Evolutionary conservation across 1,140 invertebrate genomes (phyloP).

Genomic region (Leptonema lineaticorne): DNA sequence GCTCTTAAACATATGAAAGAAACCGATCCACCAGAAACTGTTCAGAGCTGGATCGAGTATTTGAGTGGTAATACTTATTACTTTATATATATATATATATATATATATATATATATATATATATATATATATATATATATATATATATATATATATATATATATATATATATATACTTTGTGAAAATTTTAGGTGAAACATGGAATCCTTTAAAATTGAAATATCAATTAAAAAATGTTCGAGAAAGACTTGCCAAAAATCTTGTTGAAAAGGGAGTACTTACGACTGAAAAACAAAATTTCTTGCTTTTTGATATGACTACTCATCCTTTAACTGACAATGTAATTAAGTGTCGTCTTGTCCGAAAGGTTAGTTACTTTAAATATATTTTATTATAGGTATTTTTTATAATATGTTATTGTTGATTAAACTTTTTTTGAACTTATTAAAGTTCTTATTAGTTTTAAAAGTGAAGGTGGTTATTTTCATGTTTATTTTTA

Average conservation of each 20-base stretch:
- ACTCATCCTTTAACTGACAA: conserved; percentile 98
- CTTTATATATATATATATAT: too few relatives aligned
- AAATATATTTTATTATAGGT: neutral
- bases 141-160: too few relatives aligned
- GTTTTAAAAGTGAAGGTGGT: too few relatives aligned
- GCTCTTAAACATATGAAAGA: conserved; percentile 98
- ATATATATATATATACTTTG: too few relatives aligned
- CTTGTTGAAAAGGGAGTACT: conserved; percentile 99
- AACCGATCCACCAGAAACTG: conserved; percentile 94
- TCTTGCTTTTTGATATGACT: conserved; percentile 99
- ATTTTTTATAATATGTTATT: too few relatives aligned
- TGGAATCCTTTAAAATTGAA: conserved; percentile 99
- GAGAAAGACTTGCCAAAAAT: conserved; percentile 98
- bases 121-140: too few relatives aligned
- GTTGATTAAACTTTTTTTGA: too few relatives aligned
- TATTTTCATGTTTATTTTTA: too few relatives aligned
- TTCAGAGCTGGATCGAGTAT: conserved; percentile 99
- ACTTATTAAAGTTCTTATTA: too few relatives aligned
- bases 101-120: too few relatives aligned
- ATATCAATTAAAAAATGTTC: conserved; percentile 98
- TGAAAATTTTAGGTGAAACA: conserved; percentile 88
- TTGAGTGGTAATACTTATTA: conserved; percentile 78
- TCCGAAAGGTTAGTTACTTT: conserved; percentile 79
- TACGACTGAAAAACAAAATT: conserved; percentile 99
- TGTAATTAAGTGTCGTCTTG: conserved; percentile 92